Evolutionary conservation across 2,113 vertebrate species (phyloP), one percentile per base, ranked within the genome.

Genomic region (Clinocottus analis): DNA sequence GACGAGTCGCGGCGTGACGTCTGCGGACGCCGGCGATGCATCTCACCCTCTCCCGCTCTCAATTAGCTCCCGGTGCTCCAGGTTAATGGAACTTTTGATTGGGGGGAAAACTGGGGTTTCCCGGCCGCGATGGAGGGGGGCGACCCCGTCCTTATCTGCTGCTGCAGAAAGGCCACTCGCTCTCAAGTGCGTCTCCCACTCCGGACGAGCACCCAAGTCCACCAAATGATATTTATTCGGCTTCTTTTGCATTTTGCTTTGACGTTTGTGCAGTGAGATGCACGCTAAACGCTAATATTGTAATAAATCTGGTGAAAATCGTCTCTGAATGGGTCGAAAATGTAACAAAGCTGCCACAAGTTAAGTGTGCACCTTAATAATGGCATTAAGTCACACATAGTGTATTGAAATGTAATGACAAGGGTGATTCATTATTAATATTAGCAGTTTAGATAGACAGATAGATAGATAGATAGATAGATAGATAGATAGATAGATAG

Each of bases 11-110:
- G 10, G 43, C 0, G 11, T 71, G 86, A 85, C 79, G 84, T 39
- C 43, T 0, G 31, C 79, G 47, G 69, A 77, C 60, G 77, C 45
- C n/a, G 53, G 37, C 75, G 84, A 84, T 85, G 65, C 11, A 71
- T 71, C 83, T 90, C 69, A 72, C 64, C 78, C 77, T 65, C 77
- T 33, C 67, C 55, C 64, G 80, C 88, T 91, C 91, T 91, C 93
- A 91, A 92, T 93, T 93, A 91, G 91, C 88, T 92, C 85, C 83
- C 61, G 43, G 85, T 68, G 87, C 86, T 90, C 61, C 91, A 91
- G 90, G 91, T 94, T 93, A 93, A 93, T 94, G 85, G 91, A 93
- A 93, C 90, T 89, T 93, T 89, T 93, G 90, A 91, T 93, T 92
- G 87, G 90, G 84, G 75, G n/a, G n/a, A 65, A 83, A 87, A 85